Evolutionary conservation across 2,113 vertebrate species (phyloP).

Genomic region (human (Homo sapiens)): DNA sequence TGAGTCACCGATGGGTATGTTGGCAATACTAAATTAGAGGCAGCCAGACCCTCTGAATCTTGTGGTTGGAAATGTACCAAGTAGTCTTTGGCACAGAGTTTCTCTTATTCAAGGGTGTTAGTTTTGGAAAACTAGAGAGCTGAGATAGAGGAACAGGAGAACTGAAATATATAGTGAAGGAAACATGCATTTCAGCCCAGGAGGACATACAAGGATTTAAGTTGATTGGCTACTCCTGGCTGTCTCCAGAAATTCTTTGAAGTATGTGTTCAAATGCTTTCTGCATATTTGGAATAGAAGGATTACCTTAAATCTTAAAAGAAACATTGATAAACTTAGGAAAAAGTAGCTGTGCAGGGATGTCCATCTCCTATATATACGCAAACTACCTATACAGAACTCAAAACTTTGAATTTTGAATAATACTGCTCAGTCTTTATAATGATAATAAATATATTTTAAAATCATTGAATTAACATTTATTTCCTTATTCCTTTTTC

Average conservation of each 20-base stretch:
- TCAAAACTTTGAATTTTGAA: neutral
- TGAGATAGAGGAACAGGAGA: neutral
- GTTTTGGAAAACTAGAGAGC: constrained; percentile 40
- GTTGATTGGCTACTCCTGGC: neutral
- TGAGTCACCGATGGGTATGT: neutral
- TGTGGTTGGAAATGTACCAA: neutral
- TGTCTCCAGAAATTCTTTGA: neutral
- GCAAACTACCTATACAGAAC: neutral
- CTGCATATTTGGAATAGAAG: neutral
- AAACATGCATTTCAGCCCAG: neutral
- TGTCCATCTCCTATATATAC: neutral
- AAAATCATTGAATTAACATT: neutral
- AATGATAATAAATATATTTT: neutral
- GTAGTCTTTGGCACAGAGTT: constrained; percentile 34
- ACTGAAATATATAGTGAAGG: neutral
- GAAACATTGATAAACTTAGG: neutral
- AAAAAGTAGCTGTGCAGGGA: neutral
- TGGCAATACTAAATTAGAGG: constrained; percentile 37
- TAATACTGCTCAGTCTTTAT: neutral
- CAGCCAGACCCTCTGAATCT: constrained; percentile 25
- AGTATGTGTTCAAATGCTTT: neutral
- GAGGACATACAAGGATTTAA: neutral
- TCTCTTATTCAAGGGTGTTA: neutral
- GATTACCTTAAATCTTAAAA: neutral
- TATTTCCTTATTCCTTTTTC: neutral